Conservation (phyloP, 2,888 invertebrate species). For the Cheilosia scutellata region DNA sequence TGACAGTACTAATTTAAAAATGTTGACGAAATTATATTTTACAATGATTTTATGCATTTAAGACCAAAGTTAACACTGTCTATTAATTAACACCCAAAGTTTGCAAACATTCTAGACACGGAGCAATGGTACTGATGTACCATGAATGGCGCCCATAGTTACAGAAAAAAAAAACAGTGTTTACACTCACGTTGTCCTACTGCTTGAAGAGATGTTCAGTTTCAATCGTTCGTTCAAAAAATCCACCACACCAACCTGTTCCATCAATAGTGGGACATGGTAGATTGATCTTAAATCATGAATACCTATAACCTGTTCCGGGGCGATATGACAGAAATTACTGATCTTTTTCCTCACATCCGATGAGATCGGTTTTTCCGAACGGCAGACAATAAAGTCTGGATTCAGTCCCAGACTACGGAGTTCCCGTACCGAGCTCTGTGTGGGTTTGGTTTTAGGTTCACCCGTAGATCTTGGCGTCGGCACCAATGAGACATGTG, state of each 20-base stretch:
- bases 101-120: no score
- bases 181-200: conserved; percentile 86
- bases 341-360: conserved; percentile 96
- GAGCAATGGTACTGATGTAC: no score
- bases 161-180: no score
- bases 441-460: conserved; percentile 99
- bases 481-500: conserved; percentile 98
- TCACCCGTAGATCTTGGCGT: conserved; percentile 96
- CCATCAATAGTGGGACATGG: conserved; percentile 97
- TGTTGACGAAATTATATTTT: conserved; percentile 27
- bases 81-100: no score
- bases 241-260: conserved; percentile 94
- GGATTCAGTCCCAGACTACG: conserved; percentile 96
- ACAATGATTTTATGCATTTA: no score
- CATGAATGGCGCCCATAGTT: no score
- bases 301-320: conserved; percentile 90
- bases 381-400: conserved; percentile 97
- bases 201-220: conserved; percentile 88
- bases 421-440: conserved; percentile 96
- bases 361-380: conserved; percentile 93
- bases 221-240: conserved; percentile 93
- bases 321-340: conserved; percentile 97
- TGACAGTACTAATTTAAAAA: neutral
- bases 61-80: no score
- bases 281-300: conserved; percentile 95